Evolutionary conservation across 2,113 vertebrate genomes (phyloP).

Genomic region (Oreocharis arfaki): DNA sequence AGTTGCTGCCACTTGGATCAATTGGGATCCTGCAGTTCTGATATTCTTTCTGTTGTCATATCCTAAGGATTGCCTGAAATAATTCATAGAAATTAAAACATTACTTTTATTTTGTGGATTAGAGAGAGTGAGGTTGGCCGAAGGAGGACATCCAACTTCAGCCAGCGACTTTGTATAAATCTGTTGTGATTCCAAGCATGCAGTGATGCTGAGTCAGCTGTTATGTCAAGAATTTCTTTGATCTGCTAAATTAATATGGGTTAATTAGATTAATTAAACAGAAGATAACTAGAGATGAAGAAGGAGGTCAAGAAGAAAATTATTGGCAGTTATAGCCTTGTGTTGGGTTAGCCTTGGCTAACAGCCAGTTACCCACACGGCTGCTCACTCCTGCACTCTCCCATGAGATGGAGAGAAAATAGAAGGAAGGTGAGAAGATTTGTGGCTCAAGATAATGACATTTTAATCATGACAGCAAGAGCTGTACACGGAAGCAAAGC

Average conservation of each 20-base stretch:
- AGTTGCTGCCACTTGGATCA: not conserved
- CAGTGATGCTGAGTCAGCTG: not conserved
- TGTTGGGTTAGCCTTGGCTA: not conserved
- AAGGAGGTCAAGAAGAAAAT: not conserved
- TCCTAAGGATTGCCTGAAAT: not conserved
- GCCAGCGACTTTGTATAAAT: not conserved
- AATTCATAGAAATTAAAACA: not conserved
- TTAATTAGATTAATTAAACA: conserved; percentile 16
- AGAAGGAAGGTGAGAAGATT: not conserved
- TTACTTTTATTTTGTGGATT: not conserved
- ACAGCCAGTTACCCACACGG: not conserved
- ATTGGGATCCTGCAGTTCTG: not conserved
- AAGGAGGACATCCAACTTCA: not conserved
- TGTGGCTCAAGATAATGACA: not conserved
- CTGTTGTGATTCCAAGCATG: not conserved
- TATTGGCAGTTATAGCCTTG: not conserved
- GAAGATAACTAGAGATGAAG: not conserved
- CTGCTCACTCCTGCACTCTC: not conserved
- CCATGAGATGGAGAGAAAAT: not conserved
- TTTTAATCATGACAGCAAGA: not conserved
- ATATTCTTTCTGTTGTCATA: not conserved
- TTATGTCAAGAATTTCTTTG: not conserved
- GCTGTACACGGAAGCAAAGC: not conserved
- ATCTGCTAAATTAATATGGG: not conserved
- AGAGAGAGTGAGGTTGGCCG: not conserved